A percentile compares a stretch with the other conserved stretches of the same genome.
phyloP scores from a whole-genome alignment of 2,888 invertebrate species.

The Lithophane ornitopus region DNA sequence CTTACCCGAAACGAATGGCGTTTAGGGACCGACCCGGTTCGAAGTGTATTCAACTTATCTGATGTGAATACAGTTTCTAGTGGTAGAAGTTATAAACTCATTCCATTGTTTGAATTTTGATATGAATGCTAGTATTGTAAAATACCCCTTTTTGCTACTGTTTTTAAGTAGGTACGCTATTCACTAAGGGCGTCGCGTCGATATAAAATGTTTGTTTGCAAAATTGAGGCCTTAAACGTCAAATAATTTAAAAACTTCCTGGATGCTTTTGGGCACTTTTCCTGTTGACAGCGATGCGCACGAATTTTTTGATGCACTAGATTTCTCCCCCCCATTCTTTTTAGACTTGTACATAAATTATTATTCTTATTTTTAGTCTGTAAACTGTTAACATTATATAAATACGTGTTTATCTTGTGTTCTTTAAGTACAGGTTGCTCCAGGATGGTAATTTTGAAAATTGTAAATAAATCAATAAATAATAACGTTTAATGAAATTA shows the following conservation, averaged over 20 bases:
- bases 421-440: no score
- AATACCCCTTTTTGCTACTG: neutral
- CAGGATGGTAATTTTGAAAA: no score
- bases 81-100: conserved; percentile 34
- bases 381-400: no score
- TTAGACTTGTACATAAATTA: no score
- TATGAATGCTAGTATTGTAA: conserved; percentile 23
- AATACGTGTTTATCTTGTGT: no score
- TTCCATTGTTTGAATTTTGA: conserved; percentile 34
- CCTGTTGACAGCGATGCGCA: no score
- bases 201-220: neutral
- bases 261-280: no score
- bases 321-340: no score
- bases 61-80: conserved; percentile 44
- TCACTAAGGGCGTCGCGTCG: neutral
- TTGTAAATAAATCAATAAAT: no score
- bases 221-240: neutral
- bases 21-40: conserved; percentile 42
- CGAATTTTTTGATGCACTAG: no score
- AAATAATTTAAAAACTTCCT: neutral
- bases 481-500: no score
- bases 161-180: neutral
- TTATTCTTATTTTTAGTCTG: no score
- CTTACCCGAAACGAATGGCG: conserved; percentile 36
- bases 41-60: conserved; percentile 45